Evolutionary conservation across 1,140 invertebrate species (phyloP).

Genomic region (Danaus melanippus): DNA sequence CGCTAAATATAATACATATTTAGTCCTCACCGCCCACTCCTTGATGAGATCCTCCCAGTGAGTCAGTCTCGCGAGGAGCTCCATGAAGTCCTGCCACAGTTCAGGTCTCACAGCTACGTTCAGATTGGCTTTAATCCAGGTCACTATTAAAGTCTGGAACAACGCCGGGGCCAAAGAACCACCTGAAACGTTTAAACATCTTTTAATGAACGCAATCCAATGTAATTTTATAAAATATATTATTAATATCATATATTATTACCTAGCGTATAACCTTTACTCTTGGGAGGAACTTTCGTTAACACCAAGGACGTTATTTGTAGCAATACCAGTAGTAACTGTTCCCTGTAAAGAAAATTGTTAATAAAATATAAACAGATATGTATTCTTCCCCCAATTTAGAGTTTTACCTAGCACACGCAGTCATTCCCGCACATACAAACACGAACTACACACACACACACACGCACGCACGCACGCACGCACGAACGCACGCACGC

Average conservation of each 20-base stretch:
- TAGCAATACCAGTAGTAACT: constrained; percentile 87
- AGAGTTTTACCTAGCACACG: too few species aligned
- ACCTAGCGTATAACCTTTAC: constrained; percentile 85
- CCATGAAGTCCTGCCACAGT: constrained; percentile 95
- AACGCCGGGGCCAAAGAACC: constrained; percentile 88
- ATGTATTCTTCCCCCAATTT: too few species aligned
- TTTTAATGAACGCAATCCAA: constrained; percentile 1
- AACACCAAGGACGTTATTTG: constrained; percentile 94
- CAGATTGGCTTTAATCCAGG: constrained; percentile 98
- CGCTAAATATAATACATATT: too few species aligned
- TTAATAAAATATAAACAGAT: too few species aligned
- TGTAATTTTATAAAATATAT: too few species aligned
- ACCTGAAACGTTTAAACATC: constrained; percentile 39
- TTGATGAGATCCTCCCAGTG: constrained; percentile 96
- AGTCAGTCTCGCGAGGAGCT: constrained; percentile 89
- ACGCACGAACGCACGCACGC: too few species aligned
- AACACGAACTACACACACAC: too few species aligned
- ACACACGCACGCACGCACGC: too few species aligned
- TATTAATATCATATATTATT: constrained; percentile 13
- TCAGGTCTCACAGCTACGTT: constrained; percentile 91
- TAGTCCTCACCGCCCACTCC: constrained; percentile 90
- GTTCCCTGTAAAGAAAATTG: constrained; percentile 79
- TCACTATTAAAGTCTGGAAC: constrained; percentile 96
- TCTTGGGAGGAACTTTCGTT: constrained; percentile 83
- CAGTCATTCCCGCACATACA: too few species aligned